Base-by-base conservation (phyloP, 2,888 invertebrate genomes). In the Agonopterix arenella region DNA sequence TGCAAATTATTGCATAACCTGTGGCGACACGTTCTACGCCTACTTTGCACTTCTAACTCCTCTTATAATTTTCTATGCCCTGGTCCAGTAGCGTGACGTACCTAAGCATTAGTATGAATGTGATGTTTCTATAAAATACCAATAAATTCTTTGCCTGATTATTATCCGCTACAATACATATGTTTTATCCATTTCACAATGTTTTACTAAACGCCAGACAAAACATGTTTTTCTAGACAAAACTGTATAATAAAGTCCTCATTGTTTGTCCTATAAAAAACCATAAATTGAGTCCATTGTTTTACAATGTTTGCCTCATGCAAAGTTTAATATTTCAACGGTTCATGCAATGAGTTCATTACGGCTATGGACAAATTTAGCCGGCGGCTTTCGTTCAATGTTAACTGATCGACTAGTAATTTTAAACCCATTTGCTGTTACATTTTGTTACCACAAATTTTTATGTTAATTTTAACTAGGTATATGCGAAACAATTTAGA, bases 351-450 rank as follows among this genome's bases (percentile, higher is more conserved):
- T 71, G 66, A 65, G 69, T 70, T 69, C 66, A 61, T 72, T 73
- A 75, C 60, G 62, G 61, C 58, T 59, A 64, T 68, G 66, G 62
- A 66, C 70, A 61, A 59, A 66, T 73, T 70, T 68, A 57, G 74
- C 78, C 70, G 52, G 52, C 57, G 75, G 78, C 68, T 63, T 60
- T 56, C 57, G 61, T 63, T 64, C 67, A 67, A 70, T 70, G 69
- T 72, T 72, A 69, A 72, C 69, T 68, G 70, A 74, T 70, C 67
- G 70, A 73, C 68, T 56, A 65, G 69, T 73, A 65, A 74, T 78
- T 78, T 73, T 68, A 69, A 71, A 70, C 68, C 65, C 64, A 70
- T 71, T 72, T 62, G 55, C 51, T 52, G 53, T 47, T 54, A 52
- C 48, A 52, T 48, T 49, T 48, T 38, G 46, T 11, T 49, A 46